Evolutionary conservation across 2,113 vertebrate genomes (phyloP).

Genomic region (Mellivora capensis): DNA sequence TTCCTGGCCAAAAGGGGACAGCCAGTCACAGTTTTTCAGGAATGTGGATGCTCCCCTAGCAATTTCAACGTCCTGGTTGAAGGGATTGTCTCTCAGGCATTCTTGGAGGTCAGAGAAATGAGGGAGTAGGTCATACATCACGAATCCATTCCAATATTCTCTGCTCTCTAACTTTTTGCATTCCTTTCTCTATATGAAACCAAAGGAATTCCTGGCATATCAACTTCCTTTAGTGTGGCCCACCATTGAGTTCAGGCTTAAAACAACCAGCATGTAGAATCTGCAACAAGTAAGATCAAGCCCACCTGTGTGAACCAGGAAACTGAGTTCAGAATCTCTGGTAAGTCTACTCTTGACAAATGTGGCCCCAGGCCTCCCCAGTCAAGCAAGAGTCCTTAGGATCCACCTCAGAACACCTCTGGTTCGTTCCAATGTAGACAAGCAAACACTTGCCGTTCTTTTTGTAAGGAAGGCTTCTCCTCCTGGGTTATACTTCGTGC

Average conservation of each 20-base stretch:
- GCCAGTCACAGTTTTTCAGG: background rate
- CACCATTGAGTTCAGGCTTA: background rate
- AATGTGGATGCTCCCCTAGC: background rate
- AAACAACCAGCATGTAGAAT: background rate
- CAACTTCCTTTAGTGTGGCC: background rate
- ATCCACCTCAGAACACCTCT: background rate
- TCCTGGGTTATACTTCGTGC: background rate
- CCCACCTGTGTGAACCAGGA: background rate
- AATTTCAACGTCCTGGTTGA: background rate
- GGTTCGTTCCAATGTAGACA: background rate
- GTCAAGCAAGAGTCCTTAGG: background rate
- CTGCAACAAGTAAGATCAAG: background rate
- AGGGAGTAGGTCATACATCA: background rate
- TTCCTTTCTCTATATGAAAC: background rate
- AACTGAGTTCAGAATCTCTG: background rate
- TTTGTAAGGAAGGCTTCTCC: background rate
- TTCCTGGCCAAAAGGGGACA: background rate
- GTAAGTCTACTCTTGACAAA: background rate
- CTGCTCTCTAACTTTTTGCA: background rate
- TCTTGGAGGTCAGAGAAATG: background rate
- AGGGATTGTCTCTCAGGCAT: background rate
- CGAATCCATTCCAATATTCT: background rate
- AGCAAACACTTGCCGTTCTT: background rate
- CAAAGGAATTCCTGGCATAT: background rate
- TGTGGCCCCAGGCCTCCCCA: background rate